Base-by-base conservation (phyloP, 2,113 vertebrate genomes). In the Ctenomys sociabilis region DNA sequence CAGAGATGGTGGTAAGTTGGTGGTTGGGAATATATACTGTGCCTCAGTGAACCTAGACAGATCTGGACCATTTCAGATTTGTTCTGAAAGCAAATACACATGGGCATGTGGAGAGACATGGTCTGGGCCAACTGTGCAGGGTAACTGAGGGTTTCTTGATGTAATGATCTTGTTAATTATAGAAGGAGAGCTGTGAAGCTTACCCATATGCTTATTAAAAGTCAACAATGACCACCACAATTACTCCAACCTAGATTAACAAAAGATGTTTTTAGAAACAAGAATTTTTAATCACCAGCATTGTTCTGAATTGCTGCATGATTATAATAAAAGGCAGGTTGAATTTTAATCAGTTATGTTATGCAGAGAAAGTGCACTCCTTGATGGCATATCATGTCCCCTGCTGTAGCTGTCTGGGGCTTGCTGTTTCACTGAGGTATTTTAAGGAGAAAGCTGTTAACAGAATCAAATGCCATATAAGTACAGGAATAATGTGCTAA, bases 161-260 rank as follows among this genome's bases (percentile, higher is more conserved):
- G 54, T 84, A 84, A 43, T 5, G 19, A 73, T 54, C 35, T 72
- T 54, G 21, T 78, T 63, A 32, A n/a, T 63, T 92, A 81, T 52
- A 88, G 32, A 35, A 90, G 32, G 40, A 90, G n/a, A 57, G 12
- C 37, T 19, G 16, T 12, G 26, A 72, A 32, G 43, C 57, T 73
- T 54, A 43, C 10, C 1, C 40, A 85, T 24, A 1, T 85, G 30
- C 64, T 59, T 68, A 37, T 85, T 80, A 80, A 52, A 84, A 78
- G 37, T 24, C 37, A 90, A 59, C 24, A 85, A 37, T 59, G 66
- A 45, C 16, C 73, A n/a, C 17, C 84, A 59, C 61, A 85, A 54
- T 45, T 21, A 16, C 66, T 83, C 84, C 52, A 61, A 94, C 45
- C 84, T 90, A 90, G 59, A 66, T 66, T 84, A 75, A 94, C 28